Evolutionary conservation across 2,888 invertebrate genomes (phyloP), one percentile per base, ranked within the genome.

Genomic region (Deroplatys truncata): DNA sequence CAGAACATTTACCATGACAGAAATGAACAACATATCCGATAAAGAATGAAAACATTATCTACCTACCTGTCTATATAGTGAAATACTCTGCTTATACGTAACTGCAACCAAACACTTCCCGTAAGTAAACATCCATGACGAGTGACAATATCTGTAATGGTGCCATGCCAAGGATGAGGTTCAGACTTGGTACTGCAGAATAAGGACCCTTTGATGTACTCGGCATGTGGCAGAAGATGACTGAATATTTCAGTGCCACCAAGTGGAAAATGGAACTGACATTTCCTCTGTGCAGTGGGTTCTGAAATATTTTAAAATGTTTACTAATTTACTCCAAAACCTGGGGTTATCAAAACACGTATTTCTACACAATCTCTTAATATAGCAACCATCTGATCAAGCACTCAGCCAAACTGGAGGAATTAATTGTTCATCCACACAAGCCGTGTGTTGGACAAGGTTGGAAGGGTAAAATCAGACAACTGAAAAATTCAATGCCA

Each of bases 11-110:
- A 72, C 25, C 20, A 43, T 43, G 1, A 1, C 1, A 43, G 1
- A 43, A 0, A 43, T 43, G 2, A 43, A 35, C 9, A 35, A 43
- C 43, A 43, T 1, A 13, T 43, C 1, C 13, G 43, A 43, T 43
- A 43, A 43, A 43, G 43, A 43, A 72, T 72, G 7, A 4, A 72
- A 72, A 16, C 0, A 72, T 72, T 7, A 25, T 20, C 7, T 72
- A 7, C 56, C 20, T 72, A 72, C 56, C 56, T 72, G 56, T 72
- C 56, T 72, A 72, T 72, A 43, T 84, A 88, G 49, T 28, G 84
- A n/a, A 90, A 90, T 3, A 90, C 86, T 43, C 84, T 82, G 56
- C 35, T 84, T 28, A 90, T 72, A 84, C 49, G 86, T n/a, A 90
- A 84, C 85, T 88, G 72, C 29, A 90, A 49, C 8, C n/a, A 84